phyloP scores from a whole-genome alignment of 2,888 invertebrate genomes.

The Drosophila paramelanica region DNA sequence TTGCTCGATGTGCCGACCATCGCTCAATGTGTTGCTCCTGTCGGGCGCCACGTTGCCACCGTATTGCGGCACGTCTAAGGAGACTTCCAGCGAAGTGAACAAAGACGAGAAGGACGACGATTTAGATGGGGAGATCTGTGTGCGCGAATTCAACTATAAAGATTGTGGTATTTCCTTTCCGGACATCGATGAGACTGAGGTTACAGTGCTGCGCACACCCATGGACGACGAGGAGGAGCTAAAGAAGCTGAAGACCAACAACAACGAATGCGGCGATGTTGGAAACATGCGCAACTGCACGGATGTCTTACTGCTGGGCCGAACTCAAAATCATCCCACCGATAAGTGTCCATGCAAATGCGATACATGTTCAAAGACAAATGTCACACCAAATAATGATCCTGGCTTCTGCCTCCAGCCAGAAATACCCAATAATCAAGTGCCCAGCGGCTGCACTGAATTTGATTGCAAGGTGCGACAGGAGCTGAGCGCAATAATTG shows the following conservation, averaged over 20 bases:
- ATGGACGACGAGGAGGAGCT: slow-evolving; percentile 30
- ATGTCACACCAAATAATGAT: not conserved
- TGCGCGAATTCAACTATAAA: slow-evolving; percentile 51
- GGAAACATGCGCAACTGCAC: slow-evolving; percentile 38
- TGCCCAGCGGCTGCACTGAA: slow-evolving; percentile 10
- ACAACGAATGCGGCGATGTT: slow-evolving; percentile 26
- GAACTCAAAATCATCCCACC: slow-evolving; percentile 23
- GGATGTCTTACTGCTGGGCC: slow-evolving; percentile 61
- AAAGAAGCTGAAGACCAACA: not conserved
- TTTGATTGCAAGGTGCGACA: slow-evolving; percentile 29
- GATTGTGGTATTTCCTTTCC: slow-evolving; percentile 43
- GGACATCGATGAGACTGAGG: slow-evolving; percentile 54
- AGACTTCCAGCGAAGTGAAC: not conserved
- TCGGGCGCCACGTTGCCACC: slow-evolving; percentile 45
- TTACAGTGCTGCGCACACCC: slow-evolving; percentile 50
- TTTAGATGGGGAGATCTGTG: slow-evolving; percentile 56
- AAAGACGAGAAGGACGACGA: not conserved
- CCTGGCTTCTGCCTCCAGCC: slow-evolving; percentile 16
- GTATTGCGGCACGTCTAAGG: slow-evolving; percentile 26
- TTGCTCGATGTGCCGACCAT: slow-evolving; percentile 8
- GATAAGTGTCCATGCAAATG: slow-evolving; percentile 44
- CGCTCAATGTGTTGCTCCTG: slow-evolving; percentile 58
- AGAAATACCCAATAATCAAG: slow-evolving; percentile 9
- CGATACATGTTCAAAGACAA: slow-evolving; percentile 32
- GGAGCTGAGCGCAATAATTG: slow-evolving; percentile 45